These are phyloP conservation scores for Eupleurogrammus muticus DNA, from an alignment of 2,797 vertebrate genomes.

Conservation along the genomic window DNA sequence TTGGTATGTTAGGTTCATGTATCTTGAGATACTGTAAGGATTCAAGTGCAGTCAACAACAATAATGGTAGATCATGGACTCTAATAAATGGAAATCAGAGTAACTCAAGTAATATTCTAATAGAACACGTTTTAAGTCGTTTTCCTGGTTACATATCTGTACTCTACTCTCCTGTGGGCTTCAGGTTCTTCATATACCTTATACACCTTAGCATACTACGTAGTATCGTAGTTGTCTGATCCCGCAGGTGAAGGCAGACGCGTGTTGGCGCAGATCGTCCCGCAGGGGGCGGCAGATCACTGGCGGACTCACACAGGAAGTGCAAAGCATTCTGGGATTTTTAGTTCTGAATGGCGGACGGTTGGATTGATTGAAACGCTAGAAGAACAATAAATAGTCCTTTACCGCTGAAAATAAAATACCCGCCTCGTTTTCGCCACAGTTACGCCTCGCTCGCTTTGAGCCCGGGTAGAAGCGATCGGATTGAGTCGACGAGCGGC, in stretches of 20 bases:
- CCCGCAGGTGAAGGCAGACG: neutral
- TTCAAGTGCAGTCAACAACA: no score
- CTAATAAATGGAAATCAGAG: no score
- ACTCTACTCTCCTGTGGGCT: no score
- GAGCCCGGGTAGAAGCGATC: neutral
- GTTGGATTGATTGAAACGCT: constrained; percentile 31
- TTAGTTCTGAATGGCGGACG: constrained; percentile 66
- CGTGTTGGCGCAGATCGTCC: constrained; percentile 23
- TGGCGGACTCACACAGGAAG: neutral
- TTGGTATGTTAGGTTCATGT: no score
- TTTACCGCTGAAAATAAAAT: constrained; percentile 24
- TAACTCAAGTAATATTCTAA: no score
- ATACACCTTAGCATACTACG: no score
- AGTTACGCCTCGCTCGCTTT: neutral
- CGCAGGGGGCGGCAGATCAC: constrained; percentile 37
- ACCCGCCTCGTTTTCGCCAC: neutral
- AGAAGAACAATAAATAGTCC: constrained; percentile 55
- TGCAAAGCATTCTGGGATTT: constrained; percentile 71
- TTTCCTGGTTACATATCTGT: no score
- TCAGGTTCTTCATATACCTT: no score
- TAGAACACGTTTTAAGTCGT: no score
- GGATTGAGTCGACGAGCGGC: constrained; percentile 16
- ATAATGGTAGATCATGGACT: no score
- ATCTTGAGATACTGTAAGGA: no score
- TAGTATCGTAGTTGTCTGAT: no score